phyloP scores from a whole-genome alignment of 2,113 vertebrate genomes.

The Heliornis fulica region DNA sequence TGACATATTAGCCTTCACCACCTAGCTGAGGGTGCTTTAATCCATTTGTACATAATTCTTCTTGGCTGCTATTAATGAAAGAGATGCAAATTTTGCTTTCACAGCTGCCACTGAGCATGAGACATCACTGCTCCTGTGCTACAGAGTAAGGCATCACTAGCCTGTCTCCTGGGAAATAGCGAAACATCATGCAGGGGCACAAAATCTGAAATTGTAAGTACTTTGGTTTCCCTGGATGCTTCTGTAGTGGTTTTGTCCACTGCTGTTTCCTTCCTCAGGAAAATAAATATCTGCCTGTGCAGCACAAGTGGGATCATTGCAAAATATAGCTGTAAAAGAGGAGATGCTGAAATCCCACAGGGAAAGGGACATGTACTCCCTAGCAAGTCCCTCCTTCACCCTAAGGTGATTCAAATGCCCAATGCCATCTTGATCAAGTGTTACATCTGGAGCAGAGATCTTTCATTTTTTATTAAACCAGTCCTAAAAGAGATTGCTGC shows the following conservation, averaged over 20 bases:
- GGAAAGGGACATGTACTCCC: not conserved
- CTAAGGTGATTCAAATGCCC: not conserved
- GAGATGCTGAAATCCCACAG: rapidly evolving
- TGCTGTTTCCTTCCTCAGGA: not conserved
- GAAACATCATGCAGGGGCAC: not conserved
- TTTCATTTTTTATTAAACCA: not conserved
- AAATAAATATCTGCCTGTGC: not conserved
- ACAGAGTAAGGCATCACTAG: not conserved
- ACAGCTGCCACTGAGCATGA: not conserved
- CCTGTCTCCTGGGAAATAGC: not conserved
- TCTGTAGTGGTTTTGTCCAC: not conserved
- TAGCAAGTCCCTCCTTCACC: not conserved
- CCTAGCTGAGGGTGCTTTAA: not conserved
- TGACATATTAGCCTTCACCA: not conserved
- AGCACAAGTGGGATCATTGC: not conserved
- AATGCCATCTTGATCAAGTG: not conserved
- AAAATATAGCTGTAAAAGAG: not conserved
- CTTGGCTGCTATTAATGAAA: not conserved
- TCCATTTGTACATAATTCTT: not conserved
- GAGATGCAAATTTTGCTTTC: not conserved
- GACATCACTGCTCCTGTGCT: not conserved
- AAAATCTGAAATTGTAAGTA: not conserved
- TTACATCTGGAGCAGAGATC: not conserved
- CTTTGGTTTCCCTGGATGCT: not conserved
- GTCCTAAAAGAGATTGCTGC: not conserved